These are phyloP conservation scores for Epinephelus fuscoguttatus DNA, from an alignment of 2,113 vertebrate species.

Conservation along the genomic window DNA sequence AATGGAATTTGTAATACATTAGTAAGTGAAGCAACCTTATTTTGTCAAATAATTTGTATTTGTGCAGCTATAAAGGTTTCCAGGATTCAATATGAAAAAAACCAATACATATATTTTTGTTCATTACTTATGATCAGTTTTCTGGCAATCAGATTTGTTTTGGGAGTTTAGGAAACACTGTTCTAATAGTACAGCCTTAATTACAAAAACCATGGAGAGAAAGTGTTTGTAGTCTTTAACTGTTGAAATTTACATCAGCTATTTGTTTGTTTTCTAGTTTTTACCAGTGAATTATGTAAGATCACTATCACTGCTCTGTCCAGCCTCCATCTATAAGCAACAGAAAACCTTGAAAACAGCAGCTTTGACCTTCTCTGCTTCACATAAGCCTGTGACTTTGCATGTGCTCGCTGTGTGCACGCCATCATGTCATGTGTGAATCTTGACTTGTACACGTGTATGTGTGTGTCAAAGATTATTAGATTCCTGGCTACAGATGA, in stretches of 20 bases:
- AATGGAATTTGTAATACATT: too few relatives aligned
- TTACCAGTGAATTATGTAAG: too few relatives aligned
- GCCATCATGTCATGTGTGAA: constrained; percentile 7
- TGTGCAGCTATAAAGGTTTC: too few relatives aligned
- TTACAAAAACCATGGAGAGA: too few relatives aligned
- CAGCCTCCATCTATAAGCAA: neutral
- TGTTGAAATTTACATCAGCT: neutral
- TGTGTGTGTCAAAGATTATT: constrained; percentile 8
- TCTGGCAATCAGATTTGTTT: too few relatives aligned
- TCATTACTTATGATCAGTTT: too few relatives aligned
- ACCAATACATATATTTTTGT: too few relatives aligned
- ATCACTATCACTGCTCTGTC: neutral
- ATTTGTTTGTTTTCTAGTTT: neutral
- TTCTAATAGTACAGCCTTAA: too few relatives aligned
- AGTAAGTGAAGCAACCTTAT: neutral
- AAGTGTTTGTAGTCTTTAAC: too few relatives aligned
- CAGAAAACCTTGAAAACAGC: neutral
- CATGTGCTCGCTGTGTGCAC: neutral
- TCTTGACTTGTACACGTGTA: constrained; percentile 11
- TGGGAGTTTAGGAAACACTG: too few relatives aligned
- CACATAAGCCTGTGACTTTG: constrained; percentile 19
- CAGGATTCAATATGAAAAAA: too few relatives aligned
- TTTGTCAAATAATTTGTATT: neutral
- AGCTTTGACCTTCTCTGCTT: neutral
- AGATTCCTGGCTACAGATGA: constrained; percentile 57